A percentile compares a stretch with the other conserved stretches of the same genome.
These are phyloP conservation scores for Microhierax caerulescens DNA, from an alignment of 2,797 vertebrate species.

Conservation along the genomic window DNA sequence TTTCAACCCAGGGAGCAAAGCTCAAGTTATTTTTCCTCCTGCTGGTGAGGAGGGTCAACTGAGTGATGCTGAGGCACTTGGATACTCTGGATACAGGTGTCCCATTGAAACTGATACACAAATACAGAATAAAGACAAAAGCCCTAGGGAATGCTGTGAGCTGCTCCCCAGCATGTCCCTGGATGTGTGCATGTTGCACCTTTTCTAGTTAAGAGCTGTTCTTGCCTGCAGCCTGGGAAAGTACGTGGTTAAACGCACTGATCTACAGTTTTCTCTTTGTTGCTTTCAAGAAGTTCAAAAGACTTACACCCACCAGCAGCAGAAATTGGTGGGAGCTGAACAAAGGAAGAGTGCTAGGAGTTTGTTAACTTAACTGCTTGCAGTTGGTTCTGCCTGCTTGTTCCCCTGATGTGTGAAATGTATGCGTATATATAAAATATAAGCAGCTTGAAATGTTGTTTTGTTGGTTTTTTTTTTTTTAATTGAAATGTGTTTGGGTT, in stretches of 20 bases:
- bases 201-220: background rate
- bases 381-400: background rate
- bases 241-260: background rate
- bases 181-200: rapidly evolving
- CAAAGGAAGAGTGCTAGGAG: conserved; percentile 35
- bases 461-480: background rate
- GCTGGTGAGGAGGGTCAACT: background rate
- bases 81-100: background rate
- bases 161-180: background rate
- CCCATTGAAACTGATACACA: background rate
- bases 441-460: background rate
- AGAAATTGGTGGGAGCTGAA: conserved; percentile 48
- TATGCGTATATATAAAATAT: background rate
- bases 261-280: background rate
- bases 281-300: conserved; percentile 47
- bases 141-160: background rate
- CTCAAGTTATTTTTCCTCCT: background rate
- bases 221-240: background rate
- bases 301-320: conserved; percentile 60
- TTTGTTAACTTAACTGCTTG: conserved; percentile 19
- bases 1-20: background rate
- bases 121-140: background rate
- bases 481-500: background rate
- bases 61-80: rapidly evolving
- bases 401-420: background rate